Base-by-base conservation (phyloP, 2,113 vertebrate species). In the Zapornia atra region DNA sequence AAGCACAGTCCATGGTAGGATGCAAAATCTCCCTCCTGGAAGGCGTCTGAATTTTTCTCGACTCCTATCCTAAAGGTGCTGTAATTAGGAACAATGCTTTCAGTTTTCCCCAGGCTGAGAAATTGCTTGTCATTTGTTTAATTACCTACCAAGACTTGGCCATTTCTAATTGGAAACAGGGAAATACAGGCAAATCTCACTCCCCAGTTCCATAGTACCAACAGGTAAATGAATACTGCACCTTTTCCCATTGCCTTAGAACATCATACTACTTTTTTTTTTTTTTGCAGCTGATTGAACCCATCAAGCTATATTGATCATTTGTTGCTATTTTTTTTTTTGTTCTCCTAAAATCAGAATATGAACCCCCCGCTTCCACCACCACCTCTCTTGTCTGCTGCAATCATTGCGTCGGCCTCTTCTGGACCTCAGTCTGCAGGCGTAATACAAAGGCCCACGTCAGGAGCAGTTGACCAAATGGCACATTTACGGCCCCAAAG, bases 371-470 rank as follows among this genome's bases (percentile, higher is more conserved):
- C 98, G 61, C 96, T 98, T 17, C 99, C 99, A 0, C 99, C 99
- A 22, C 99, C 99, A 50, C 99, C 99, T 90, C 99, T 99, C 6
- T 98, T 99, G 96, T 98, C 98, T 91, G 98, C 98, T 61, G 96
- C 98, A 15, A 85, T 98, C 53, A 98, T 98, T 42, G 98, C 98
- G 16, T 98, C 98, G 0, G 98, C 98, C 20, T 96, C 97, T 16
- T 89, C 98, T 69, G 98, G 97, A 15, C 86, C 98, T 40, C 92
- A 97, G 75, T 92, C 97, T 78, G 95, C 98, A 61, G 98, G 98
- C 82, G 94, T 97, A 5, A 97, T 98, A 84, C 98, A 98, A 81
- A 99, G 99, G 93, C 98, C 99, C 48, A 76, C 97, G 79, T 97
- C 98, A 34, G 98, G 98, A 90, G 91, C 98, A 68, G 34, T 97